Evolutionary conservation across 37 sponge, comb jelly and placozoan genomes (phyloP).

Genomic region (Dysidea cf. avara): DNA sequence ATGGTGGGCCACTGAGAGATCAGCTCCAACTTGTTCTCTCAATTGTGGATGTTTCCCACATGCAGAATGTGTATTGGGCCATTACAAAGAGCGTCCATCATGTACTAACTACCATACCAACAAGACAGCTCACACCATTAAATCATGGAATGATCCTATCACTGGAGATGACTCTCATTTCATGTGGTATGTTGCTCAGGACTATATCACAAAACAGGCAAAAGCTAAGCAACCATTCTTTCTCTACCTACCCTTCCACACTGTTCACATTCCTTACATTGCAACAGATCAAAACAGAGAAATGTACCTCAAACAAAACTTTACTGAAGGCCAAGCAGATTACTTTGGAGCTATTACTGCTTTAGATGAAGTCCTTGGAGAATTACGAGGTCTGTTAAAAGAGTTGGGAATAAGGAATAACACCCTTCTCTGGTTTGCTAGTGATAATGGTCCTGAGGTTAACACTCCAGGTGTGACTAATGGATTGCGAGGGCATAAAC

Average conservation of each 20-base stretch:
- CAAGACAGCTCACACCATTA: background rate
- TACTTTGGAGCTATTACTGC: too few relatives aligned
- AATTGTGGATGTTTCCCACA: constrained; percentile 62
- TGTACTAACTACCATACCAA: constrained; percentile 57
- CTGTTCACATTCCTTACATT: constrained; percentile 62
- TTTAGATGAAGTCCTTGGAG: constrained; percentile 55
- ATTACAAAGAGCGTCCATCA: constrained; percentile 35
- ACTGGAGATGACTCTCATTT: constrained; percentile 62
- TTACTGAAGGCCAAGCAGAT: too few relatives aligned
- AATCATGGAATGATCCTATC: constrained; percentile 19
- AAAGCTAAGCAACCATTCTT: constrained; percentile 53
- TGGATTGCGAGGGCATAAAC: constrained; percentile 48
- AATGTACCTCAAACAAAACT: constrained; percentile 5
- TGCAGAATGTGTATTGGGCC: constrained; percentile 44
- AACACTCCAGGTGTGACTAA: constrained; percentile 41
- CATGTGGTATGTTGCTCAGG: constrained; percentile 18
- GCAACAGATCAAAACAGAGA: constrained; percentile 36
- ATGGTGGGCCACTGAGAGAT: constrained; percentile 57
- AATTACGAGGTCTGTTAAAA: constrained; percentile 25
- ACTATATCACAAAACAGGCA: too few relatives aligned
- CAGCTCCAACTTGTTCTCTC: constrained; percentile 42
- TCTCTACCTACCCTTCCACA: too few relatives aligned
- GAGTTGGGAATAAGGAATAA: constrained; percentile 44
- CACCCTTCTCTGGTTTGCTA: constrained; percentile 68
- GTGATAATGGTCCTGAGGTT: constrained; percentile 58